A percentile compares a stretch with the other conserved stretches of the same genome.
Evolutionary conservation across 2,113 vertebrate genomes (phyloP).

Genomic region (Nothoprocta pentlandii): DNA sequence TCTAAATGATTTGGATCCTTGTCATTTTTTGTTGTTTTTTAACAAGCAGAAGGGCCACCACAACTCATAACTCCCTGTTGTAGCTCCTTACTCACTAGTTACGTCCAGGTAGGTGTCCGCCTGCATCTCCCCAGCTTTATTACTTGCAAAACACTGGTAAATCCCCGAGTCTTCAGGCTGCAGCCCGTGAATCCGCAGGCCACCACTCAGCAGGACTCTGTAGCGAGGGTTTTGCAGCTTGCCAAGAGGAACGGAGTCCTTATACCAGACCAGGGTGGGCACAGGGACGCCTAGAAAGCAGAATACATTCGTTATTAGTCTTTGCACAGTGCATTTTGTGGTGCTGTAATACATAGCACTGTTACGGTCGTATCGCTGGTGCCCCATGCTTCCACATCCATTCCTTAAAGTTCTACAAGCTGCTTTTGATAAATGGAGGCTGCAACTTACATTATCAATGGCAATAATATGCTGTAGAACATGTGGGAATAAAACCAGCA

Average conservation of each 20-base stretch:
- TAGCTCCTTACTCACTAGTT: slow-evolving; percentile 85
- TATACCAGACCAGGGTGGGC: slow-evolving; percentile 91
- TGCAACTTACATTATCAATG: not conserved
- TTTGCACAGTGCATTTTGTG: not conserved
- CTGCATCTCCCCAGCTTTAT: slow-evolving; percentile 87
- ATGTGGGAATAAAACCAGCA: slow-evolving; percentile 10
- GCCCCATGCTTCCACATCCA: not conserved
- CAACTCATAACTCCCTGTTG: not conserved
- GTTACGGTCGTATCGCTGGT: not conserved
- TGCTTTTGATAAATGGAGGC: not conserved
- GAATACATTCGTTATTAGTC: rapidly evolving
- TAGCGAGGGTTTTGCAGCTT: slow-evolving; percentile 89
- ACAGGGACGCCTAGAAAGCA: slow-evolving; percentile 83
- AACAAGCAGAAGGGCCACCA: not conserved
- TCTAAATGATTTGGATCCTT: rapidly evolving
- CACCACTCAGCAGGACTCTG: slow-evolving; percentile 80
- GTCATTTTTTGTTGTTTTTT: not conserved
- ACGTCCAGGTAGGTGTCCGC: slow-evolving; percentile 89
- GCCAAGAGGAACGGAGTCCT: slow-evolving; percentile 85
- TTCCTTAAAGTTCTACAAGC: not conserved
- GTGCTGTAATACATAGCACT: not conserved
- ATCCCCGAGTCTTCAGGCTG: slow-evolving; percentile 90
- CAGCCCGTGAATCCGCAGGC: slow-evolving; percentile 84
- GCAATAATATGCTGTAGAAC: not conserved
- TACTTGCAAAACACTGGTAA: slow-evolving; percentile 94